Conservation (phyloP, 2,797 vertebrate species). For the Paramormyrops hopkinsi region DNA sequence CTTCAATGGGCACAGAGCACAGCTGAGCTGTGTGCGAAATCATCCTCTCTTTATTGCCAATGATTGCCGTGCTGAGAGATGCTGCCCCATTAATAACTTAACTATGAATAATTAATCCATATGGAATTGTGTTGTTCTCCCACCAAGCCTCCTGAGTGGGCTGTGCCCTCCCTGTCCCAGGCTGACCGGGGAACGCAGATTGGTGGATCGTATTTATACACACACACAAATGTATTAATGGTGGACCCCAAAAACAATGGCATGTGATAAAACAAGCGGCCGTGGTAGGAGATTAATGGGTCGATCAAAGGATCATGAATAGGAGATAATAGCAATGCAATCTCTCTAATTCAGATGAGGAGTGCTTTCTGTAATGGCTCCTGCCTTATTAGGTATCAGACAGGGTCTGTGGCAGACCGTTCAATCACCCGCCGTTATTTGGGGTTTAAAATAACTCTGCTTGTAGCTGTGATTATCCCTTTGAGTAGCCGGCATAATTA, state of each 20-base stretch:
- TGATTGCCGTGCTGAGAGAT: neutral
- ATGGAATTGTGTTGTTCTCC: neutral
- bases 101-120: neutral
- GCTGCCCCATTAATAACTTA: neutral
- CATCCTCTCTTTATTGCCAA: neutral
- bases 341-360: conserved; percentile 25
- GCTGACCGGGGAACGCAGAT: neutral
- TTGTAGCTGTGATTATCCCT: conserved; percentile 33
- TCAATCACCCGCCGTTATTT: conserved; percentile 38
- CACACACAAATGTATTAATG: conserved; percentile 29
- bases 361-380: conserved; percentile 26
- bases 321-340: conserved; percentile 13
- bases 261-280: conserved; percentile 32
- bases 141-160: neutral
- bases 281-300: conserved; percentile 26
- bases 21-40: neutral
- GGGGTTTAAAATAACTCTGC: conserved; percentile 34
- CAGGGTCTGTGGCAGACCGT: conserved; percentile 18
- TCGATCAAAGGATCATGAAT: conserved; percentile 20
- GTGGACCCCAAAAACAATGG: conserved; percentile 33
- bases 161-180: neutral
- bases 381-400: conserved; percentile 21
- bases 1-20: neutral
- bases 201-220: conserved; percentile 35
- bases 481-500: conserved; percentile 38